A percentile compares a stretch with the other conserved stretches of the same genome.
These are phyloP conservation scores for Tylochromis polylepis DNA, from an alignment of 2,113 vertebrate species.

Conservation along the genomic window DNA sequence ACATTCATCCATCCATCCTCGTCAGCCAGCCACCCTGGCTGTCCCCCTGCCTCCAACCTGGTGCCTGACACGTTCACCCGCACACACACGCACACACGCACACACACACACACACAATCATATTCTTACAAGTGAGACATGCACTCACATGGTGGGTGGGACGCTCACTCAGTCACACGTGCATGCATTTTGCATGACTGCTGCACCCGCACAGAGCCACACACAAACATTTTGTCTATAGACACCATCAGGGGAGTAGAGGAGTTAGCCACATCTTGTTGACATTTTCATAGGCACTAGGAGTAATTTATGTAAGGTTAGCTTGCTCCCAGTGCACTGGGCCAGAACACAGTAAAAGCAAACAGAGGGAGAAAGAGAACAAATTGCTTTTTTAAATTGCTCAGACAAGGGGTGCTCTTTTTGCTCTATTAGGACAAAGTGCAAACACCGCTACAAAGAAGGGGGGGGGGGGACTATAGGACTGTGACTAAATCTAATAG, in stretches of 20 bases:
- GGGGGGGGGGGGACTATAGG: background rate
- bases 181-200: background rate
- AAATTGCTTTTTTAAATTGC: conserved; percentile 76
- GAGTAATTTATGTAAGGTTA: conserved; percentile 70
- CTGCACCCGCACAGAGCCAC: background rate
- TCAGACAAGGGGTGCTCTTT: conserved; percentile 61
- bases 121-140: background rate
- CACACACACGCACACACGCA: background rate
- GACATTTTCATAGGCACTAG: conserved; percentile 67
- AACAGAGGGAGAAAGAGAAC: conserved; percentile 67
- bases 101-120: background rate
- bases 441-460: conserved; percentile 57
- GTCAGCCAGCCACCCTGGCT: conserved; percentile 21
- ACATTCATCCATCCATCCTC: conserved; percentile 61
- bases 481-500: conserved; percentile 61
- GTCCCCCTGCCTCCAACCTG: background rate
- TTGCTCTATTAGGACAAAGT: conserved; percentile 69
- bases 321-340: conserved; percentile 55
- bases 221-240: background rate
- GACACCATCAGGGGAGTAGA: conserved; percentile 12
- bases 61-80: background rate
- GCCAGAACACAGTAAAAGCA: conserved; percentile 67
- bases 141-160: background rate
- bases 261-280: conserved; percentile 52
- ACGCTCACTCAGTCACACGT: background rate